Evolutionary conservation across 2,797 vertebrate genomes (phyloP).

Genomic region (Pelobates cultripes): DNA sequence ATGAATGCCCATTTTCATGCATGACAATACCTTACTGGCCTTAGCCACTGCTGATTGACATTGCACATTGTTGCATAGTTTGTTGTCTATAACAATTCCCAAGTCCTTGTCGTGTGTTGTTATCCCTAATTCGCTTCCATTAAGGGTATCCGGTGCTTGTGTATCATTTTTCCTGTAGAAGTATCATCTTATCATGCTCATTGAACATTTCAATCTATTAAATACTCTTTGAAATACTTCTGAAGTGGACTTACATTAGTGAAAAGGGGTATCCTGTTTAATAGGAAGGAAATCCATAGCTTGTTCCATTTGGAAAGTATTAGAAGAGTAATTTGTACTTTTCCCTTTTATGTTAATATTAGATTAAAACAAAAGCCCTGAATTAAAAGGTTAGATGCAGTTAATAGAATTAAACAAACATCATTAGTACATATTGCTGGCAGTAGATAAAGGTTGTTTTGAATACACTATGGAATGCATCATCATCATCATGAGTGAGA

Average conservation of each 20-base stretch:
- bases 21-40: too few species aligned
- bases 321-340: not conserved
- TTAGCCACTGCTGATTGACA: too few species aligned
- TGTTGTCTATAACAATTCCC: too few species aligned
- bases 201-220: too few species aligned
- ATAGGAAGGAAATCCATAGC: slow-evolving; percentile 4
- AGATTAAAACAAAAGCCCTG: not conserved
- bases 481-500: not conserved
- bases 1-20: too few species aligned
- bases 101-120: too few species aligned
- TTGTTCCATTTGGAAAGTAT: not conserved
- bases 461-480: not conserved
- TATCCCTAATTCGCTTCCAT: too few species aligned
- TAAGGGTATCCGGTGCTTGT: too few species aligned
- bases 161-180: too few species aligned
- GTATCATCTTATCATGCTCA: too few species aligned
- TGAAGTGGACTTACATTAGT: not conserved
- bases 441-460: not conserved
- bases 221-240: not conserved
- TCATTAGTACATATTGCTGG: not conserved
- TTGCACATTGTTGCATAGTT: too few species aligned
- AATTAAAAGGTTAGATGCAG: not conserved
- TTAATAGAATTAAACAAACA: not conserved
- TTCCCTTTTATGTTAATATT: slow-evolving; percentile 3
- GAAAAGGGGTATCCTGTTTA: not conserved